phyloP scores from a whole-genome alignment of 2,888 invertebrate genomes.

The Norana najaformis region DNA sequence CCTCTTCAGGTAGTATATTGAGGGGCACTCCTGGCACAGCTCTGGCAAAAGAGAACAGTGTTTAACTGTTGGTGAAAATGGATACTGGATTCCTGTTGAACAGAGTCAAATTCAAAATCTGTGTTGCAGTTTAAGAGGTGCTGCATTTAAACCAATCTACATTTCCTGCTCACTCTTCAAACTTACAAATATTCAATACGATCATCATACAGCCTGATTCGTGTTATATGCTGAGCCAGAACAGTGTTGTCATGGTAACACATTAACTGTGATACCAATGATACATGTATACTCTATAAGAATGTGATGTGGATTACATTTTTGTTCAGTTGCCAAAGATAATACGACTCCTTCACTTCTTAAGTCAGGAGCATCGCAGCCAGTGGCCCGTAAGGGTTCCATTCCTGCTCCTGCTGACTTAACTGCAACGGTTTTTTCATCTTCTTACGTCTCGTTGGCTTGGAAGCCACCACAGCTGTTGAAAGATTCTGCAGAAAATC shows the following conservation, averaged over 20 bases:
- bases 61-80: too few species aligned
- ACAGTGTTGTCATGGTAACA: too few species aligned
- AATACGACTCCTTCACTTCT: background rate
- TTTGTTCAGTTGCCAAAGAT: background rate
- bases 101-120: background rate
- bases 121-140: background rate
- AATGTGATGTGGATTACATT: too few species aligned
- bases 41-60: too few species aligned
- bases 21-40: too few species aligned
- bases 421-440: constrained; percentile 78
- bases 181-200: background rate
- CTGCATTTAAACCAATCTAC: background rate
- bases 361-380: background rate
- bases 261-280: background rate
- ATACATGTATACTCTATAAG: background rate
- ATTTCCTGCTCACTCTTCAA: background rate
- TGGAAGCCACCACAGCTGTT: constrained; percentile 78
- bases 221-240: background rate
- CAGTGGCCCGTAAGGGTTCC: background rate
- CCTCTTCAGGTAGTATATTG: too few species aligned
- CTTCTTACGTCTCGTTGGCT: constrained; percentile 83
- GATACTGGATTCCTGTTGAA: background rate
- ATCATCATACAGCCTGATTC: background rate
- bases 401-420: constrained; percentile 75
- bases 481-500: constrained; percentile 65